Base-by-base conservation (phyloP, 2,888 invertebrate species). In the Dermolepida albohirtum region DNA sequence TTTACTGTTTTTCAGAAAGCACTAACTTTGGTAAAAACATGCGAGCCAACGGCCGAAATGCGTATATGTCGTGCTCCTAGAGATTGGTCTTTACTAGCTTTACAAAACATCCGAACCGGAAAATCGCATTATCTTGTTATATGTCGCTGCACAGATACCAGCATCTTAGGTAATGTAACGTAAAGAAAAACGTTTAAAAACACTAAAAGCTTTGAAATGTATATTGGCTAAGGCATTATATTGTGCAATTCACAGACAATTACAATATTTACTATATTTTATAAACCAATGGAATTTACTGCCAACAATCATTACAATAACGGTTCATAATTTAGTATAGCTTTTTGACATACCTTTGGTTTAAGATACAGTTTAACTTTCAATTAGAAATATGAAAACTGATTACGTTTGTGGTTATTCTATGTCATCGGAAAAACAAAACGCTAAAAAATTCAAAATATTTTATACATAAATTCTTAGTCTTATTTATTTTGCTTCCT, bases 71-170 rank as follows among this genome's bases (percentile, higher is more conserved):
- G 94, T 78, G 89, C 93, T 27, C 95, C 95, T 0, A 88, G 94
- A 72, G 96, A 96, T 81, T 96, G 96, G 96, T 95, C 96, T 4
- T 85, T 96, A 62, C 83, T 96, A 65, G 96, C 96, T 5, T 84
- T 96, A 69, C 96, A 96, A 84, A 96, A 96, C 80, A 92, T 95
- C 44, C 87, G 96, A 76, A 96, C 96, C 5, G 96, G 96, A 73
- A 96, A 96, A 84, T 95, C 96, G 2, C 96, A 96, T 84, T 96
- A 96, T 80, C 85, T 96, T 73, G 95, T 96, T 73, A 95, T 96
- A 74, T 96, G 96, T 81, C 88, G 94, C 75, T 96, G 96, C 84
- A 93, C 95, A 1, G 92, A 93, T 76, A 89, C 90, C 74, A 92
- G 92, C 78, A 89, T 93, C 80, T 87, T 96, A 81, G 94, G 94